Evolutionary conservation across 2,888 invertebrate species (phyloP).

Genomic region (Bellardia bayeri): DNA sequence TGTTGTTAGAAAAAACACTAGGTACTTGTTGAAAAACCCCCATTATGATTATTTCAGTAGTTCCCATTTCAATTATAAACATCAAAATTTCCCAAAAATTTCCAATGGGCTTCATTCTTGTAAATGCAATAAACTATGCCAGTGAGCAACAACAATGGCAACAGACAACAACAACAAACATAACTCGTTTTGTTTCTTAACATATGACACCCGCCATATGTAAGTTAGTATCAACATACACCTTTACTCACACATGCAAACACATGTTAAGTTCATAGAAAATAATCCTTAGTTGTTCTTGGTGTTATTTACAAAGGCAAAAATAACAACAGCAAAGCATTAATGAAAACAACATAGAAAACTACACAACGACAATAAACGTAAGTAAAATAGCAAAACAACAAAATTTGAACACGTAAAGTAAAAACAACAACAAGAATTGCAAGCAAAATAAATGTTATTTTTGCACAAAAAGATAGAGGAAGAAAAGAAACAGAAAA

Average conservation of each 20-base stretch:
- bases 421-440: constrained; percentile 25
- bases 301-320: constrained; percentile 2
- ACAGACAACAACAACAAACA: background rate
- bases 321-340: background rate
- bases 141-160: background rate
- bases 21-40: too few relatives aligned
- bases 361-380: background rate
- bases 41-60: too few relatives aligned
- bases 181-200: constrained; percentile 4
- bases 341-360: constrained; percentile 1
- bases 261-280: background rate
- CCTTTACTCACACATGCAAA: background rate
- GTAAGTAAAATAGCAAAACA: constrained; percentile 15
- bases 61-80: background rate
- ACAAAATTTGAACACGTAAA: constrained; percentile 16
- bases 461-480: constrained; percentile 7
- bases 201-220: constrained; percentile 14
- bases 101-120: background rate
- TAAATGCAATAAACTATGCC: background rate
- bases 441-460: background rate
- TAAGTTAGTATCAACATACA: background rate
- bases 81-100: background rate
- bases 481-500: background rate
- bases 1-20: too few relatives aligned
- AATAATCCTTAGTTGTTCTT: constrained; percentile 29